Evolutionary conservation across 2,888 invertebrate species (phyloP), one percentile per base, ranked within the genome.

Genomic region (Microdon myrmicae): DNA sequence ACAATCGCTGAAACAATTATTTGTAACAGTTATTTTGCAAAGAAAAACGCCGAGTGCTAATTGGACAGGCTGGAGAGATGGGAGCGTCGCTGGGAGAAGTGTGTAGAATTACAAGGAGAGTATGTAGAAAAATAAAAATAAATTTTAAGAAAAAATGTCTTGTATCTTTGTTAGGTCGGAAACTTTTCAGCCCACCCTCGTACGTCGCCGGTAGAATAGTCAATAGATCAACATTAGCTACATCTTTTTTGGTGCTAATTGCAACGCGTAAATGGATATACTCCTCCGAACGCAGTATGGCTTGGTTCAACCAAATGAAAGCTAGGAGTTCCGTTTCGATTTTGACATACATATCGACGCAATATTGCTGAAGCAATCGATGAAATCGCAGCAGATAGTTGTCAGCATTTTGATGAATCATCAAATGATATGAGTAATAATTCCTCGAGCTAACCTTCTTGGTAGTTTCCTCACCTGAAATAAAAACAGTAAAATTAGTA

Each of bases 261-360:
- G 73, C 73, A 66, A 74, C 72, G 34, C 74, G 69, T 54, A 79
- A 45, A 68, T 80, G 72, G 69, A 69, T 45, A 70, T 75, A 59
- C 67, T 59, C 56, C 53, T 71, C 69, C 58, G 70, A 32, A 32
- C 67, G 53, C 39, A 75, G 49, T 47, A 71, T 69, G 1, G 16
- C 31, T 56, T 77, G 73, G 37, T 77, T 72, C 7, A 60, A 68
- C 23, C 71, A 58, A 10, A 73, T 53, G 54, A 47, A 75, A 10
- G 35, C 12, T 6, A 77, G 45, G 13, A 72, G 66, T 45, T 75
- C 71, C 5, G 53, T 69, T 67, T 77, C 74, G 9, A 73, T 68
- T 56, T 73, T 75, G 0, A 68, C 73, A 66, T 73, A 76, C 69
- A 70, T 68, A 47, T 77, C 74, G 3, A 76, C 73, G 12, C 70